Base-by-base conservation (phyloP, 2,113 vertebrate genomes). In the Osmerus eperlanus region DNA sequence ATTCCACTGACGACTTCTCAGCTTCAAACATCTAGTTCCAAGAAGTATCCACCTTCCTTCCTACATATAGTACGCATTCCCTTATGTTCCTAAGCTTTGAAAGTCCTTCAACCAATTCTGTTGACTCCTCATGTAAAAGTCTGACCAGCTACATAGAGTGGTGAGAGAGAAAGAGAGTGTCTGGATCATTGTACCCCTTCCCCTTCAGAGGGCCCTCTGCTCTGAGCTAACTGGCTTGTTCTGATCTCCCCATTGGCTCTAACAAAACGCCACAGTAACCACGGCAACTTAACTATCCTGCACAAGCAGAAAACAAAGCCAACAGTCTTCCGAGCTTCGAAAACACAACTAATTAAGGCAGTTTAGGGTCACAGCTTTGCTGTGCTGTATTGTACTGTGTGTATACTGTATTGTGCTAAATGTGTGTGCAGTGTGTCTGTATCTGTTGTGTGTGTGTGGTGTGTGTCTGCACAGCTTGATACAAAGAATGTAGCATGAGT, bases 281-380 rank as follows among this genome's bases (percentile, higher is more conserved):
- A 68, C 13, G 63, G 77, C 68, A 63, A 69, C 61, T 59, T 53
- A 36, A 51, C 58, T 74, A 8, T 82, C 80, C 83, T 51, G 67
- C 7, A 62, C 32, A 23, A 66, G 59, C 68, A 47, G 60, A 71
- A 67, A 84, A 88, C 84, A 88, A 88, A 89, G 89, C 81, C 60
- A 79, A 80, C 80, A 66, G 76, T 87, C 78, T 86, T 84, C 51
- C 60, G 64, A 75, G 70, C 60, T 67, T 67, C 56, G 60, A 71
- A 28, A 72, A 81, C 68, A 69, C 56, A 3, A 75, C 25, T 68
- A 78, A 83, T 84, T 71, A 83, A 29, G 21, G 29, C 75, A 55
- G 78, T 86, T 88, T 81, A 77, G 14, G 23, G 72, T 72, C 3
- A 41, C 72, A 41, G 23, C 68, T 63, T 65, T 76, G 32, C 64